Conservation (phyloP, 2,797 vertebrate species). For the Aotus griseimembra region DNA sequence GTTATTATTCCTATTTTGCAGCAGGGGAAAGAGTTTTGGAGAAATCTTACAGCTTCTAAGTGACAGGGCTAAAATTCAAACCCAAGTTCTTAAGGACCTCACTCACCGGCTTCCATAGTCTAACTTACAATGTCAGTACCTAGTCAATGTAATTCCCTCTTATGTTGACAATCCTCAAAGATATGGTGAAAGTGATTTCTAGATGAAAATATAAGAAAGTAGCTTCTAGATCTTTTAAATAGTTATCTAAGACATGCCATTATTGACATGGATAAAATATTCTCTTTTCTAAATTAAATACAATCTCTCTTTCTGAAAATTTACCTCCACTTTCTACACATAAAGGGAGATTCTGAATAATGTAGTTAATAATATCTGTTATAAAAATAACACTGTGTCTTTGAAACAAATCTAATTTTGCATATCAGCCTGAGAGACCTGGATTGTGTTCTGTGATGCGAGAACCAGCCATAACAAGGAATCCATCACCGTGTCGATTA, state of each 20-base stretch:
- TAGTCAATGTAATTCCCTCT: background rate
- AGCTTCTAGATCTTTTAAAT: background rate
- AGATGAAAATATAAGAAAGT: background rate
- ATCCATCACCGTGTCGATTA: background rate
- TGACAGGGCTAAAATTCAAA: constrained; percentile 12
- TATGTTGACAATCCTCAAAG: background rate
- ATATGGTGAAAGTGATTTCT: background rate
- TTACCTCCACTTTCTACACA: background rate
- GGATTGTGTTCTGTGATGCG: background rate
- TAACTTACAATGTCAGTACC: background rate
- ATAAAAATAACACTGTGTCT: background rate
- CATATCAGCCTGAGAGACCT: background rate
- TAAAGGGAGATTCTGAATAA: constrained; percentile 40
- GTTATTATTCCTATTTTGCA: background rate
- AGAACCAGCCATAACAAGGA: background rate
- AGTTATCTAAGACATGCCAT: background rate
- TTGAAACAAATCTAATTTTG: background rate
- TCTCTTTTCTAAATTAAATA: background rate
- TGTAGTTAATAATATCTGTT: background rate
- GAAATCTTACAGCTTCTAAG: background rate
- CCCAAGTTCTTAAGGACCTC: background rate
- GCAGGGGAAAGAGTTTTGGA: background rate
- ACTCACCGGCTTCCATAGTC: background rate
- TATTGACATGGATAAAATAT: constrained; percentile 11
- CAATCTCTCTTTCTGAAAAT: background rate